Base-by-base conservation (phyloP, 2,113 vertebrate species). In the Festucalex cinctus region DNA sequence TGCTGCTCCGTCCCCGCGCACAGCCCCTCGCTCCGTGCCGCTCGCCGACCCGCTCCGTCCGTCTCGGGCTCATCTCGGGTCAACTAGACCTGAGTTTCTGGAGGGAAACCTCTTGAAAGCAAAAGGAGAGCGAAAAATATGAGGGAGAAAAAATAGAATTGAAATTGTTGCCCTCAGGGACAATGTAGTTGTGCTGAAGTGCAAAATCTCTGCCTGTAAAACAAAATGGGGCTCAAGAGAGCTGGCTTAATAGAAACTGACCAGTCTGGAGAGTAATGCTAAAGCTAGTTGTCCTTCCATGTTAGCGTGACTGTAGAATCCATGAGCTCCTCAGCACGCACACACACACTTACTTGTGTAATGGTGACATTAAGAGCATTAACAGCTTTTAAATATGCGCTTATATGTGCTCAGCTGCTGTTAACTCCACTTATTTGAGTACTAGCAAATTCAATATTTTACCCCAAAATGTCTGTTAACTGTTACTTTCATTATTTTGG, bases 61-160 rank as follows among this genome's bases (percentile, higher is more conserved):
- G 12, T 87, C 87, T 86, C 86, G 82, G 84, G 79, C 91, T 91
- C 84, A 80, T 92, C 91, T 88, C 91, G 90, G 92, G 93, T 94
- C 94, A 93, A 91, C 92, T 88, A 84, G 85, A 82, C 89, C 93
- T 87, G 89, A 89, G 94, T 93, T 95, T 92, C 88, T 91, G 89
- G 92, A 59, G 91, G 89, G 93, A 95, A 46, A 92, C 83, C 84
- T 86, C 88, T 43, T 93, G 90, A 90, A 94, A 94, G 91, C 88
- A 88, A 32, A 86, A 92, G 92, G 92, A 94, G 90, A 91, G 92
- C 83, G 91, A 63, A 91, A 93, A 85, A 91, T 93, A 92, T 93
- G 92, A 93, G 88, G 89, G 86, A 85, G 16, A 6, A 83, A 77
- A 32, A 16, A 2, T 76, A 79, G 92, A 94, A 94, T 91, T 93